Evolutionary conservation across 53 echinoderm and acorn worm genomes (phyloP), one percentile per base, ranked within the genome.

Genomic region (Zoroaster sp.): DNA sequence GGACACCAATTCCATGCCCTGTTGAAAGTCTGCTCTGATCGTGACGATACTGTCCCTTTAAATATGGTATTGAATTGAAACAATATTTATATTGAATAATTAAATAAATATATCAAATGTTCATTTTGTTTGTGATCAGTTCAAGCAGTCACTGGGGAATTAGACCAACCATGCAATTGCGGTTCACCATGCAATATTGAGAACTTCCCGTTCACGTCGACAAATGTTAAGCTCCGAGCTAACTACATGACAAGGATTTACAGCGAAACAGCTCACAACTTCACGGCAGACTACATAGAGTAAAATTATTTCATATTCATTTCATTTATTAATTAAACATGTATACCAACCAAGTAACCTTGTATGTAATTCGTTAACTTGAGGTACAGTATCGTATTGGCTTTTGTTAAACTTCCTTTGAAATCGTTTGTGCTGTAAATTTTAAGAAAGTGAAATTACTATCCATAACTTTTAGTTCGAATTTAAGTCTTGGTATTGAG

Each of bases 111-210:
- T 0, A 67, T 67, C 18, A 69, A 33, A 35, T 69, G 35, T 14
- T 0, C 28, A 17, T 40, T 8, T 41, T 74, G 39, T 10, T 74
- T n/a, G 37, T 41, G 18, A 38, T n/a, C 30, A 85, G 85, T 85
- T 47, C 35, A 89, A 30, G 90, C 81, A 41, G 79, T 93, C 5
- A 45, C 83, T 42, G 95, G 95, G 3, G 73, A 89, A 18, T 39
- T 44, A 8, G 83, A 90, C 17, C 69, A 91, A 0, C 4, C 1
- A 3, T 94, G 94, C 40, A 82, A 38, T 0, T 96, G 96, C 34
- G 32, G 47, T 1, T 93, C 94, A 1, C 95, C 97, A 0, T 96
- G 97, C 67, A 30, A 88, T 11, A 72, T 89, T 0, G 97, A 93
- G 17, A 70, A 74, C 23, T 96, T 92, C 75, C 93, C 95, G 14